Percentiles rank a stretch among this genome's conserved stretches.
phyloP scores from a whole-genome alignment of 2,113 vertebrate genomes.

The Oostethus manadensis region DNA sequence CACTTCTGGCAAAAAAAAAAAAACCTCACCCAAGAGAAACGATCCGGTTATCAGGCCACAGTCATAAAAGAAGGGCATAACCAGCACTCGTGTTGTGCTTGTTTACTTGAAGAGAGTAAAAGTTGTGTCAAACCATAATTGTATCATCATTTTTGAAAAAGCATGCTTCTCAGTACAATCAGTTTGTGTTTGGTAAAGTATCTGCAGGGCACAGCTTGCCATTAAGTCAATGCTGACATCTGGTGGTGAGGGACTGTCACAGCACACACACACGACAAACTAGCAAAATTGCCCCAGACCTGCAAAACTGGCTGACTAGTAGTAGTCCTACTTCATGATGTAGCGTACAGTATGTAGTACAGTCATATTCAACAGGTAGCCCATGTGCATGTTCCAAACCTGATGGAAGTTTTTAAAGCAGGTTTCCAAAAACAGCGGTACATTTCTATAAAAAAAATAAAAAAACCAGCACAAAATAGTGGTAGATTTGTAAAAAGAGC shows the following conservation, averaged over 20 bases:
- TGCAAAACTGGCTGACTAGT: too few relatives aligned
- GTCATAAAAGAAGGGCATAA: neutral
- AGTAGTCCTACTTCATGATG: too few relatives aligned
- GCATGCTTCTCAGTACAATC: neutral
- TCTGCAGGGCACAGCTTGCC: neutral
- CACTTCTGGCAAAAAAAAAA: neutral
- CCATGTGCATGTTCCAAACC: too few relatives aligned
- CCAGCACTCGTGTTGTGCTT: neutral
- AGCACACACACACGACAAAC: neutral
- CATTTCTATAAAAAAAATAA: too few relatives aligned
- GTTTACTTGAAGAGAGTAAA: neutral
- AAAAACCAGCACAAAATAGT: too few relatives aligned
- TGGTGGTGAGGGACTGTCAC: constrained; percentile 20
- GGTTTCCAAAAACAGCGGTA: too few relatives aligned
- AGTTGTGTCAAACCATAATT: neutral
- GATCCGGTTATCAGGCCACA: neutral
- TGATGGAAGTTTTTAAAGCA: too few relatives aligned
- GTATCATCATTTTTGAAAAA: neutral
- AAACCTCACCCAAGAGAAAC: neutral
- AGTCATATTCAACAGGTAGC: too few relatives aligned
- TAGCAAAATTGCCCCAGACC: neutral
- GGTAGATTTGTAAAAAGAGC: too few relatives aligned
- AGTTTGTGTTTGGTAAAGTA: too few relatives aligned
- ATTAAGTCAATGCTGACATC: constrained; percentile 47
- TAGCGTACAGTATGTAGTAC: too few relatives aligned